These are phyloP conservation scores for Pedetes capensis DNA, from an alignment of 2,113 vertebrate species.

Conservation along the genomic window DNA sequence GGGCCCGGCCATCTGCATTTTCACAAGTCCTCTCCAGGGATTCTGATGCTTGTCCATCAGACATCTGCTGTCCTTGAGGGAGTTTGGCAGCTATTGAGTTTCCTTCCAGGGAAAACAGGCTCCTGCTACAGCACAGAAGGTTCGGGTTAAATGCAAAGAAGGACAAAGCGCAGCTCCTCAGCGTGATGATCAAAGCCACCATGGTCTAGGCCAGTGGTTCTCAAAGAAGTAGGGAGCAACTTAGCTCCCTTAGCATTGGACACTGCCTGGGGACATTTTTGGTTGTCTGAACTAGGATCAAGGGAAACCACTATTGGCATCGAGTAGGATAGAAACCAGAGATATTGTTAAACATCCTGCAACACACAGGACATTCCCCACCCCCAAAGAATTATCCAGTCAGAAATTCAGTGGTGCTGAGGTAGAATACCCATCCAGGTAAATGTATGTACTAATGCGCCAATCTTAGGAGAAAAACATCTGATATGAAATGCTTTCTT, in stretches of 20 bases:
- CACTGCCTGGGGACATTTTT: no score
- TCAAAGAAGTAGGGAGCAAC: background rate
- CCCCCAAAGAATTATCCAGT: background rate
- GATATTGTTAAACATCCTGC: no score
- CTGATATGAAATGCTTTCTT: background rate
- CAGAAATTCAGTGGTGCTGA: accelerated
- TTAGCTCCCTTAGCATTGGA: background rate
- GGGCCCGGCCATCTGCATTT: no score
- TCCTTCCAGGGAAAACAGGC: background rate
- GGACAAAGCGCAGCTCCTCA: background rate
- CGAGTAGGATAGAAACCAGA: background rate
- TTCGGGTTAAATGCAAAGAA: background rate
- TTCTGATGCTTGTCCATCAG: background rate
- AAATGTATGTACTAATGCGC: background rate
- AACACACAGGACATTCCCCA: no score
- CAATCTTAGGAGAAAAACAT: background rate
- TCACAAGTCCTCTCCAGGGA: background rate
- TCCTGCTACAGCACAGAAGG: background rate
- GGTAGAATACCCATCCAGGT: accelerated
- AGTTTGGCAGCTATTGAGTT: background rate
- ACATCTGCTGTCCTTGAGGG: background rate
- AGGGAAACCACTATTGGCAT: background rate
- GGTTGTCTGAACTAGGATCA: background rate
- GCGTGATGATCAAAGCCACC: background rate
- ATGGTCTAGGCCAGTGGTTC: background rate